These are phyloP conservation scores for Drosophila helvetica DNA, from an alignment of 2,888 invertebrate species.

Conservation along the genomic window DNA sequence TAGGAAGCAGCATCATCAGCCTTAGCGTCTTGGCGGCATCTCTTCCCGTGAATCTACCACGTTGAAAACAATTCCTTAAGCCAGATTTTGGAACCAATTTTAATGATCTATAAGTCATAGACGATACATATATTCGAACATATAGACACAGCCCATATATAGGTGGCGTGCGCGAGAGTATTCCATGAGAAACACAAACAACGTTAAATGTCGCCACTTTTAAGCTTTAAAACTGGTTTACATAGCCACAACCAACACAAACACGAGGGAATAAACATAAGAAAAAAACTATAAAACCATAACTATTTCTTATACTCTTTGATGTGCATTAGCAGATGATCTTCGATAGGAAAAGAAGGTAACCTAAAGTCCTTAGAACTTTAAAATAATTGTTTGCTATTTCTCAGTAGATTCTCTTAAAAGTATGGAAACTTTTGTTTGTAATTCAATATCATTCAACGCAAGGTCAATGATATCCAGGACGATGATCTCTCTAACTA, in stretches of 20 bases:
- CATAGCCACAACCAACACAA: constrained; percentile 33
- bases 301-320: constrained; percentile 26
- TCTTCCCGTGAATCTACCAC: neutral
- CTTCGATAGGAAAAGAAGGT: neutral
- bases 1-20: constrained; percentile 7
- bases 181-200: constrained; percentile 31
- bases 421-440: no score
- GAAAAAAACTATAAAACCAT: constrained; percentile 14
- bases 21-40: neutral
- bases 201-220: constrained; percentile 48
- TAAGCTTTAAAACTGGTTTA: constrained; percentile 48
- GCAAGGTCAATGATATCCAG: neutral
- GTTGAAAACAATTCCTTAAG: constrained; percentile 21
- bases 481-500: neutral
- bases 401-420: no score
- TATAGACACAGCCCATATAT: neutral
- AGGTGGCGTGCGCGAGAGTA: neutral
- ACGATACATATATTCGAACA: neutral
- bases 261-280: neutral
- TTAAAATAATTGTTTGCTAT: no score
- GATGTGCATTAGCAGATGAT: neutral
- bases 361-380: no score
- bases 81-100: constrained; percentile 25
- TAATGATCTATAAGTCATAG: constrained; percentile 40
- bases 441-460: no score